Evolutionary conservation across 35 echinoderm and acorn worm genomes (phyloP).

Genomic region (Stichopus chloronotus): DNA sequence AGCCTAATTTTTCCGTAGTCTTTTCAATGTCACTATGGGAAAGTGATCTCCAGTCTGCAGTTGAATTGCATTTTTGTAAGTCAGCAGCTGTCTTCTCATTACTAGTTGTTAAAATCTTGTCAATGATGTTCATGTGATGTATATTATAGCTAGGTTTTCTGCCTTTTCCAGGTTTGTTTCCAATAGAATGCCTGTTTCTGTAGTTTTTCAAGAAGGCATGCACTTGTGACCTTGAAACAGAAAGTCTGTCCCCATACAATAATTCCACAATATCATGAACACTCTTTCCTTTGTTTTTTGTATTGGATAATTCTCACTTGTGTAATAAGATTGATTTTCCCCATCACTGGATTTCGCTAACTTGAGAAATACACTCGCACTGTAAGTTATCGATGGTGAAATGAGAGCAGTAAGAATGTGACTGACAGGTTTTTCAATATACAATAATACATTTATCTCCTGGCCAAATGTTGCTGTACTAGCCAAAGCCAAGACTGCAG

Average conservation of each 20-base stretch:
- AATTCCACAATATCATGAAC: neutral
- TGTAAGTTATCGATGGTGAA: too few species aligned
- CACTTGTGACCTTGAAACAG: neutral
- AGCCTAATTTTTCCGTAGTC: neutral
- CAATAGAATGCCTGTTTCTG: neutral
- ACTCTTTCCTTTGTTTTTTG: neutral
- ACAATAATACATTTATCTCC: too few species aligned
- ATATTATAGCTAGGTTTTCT: neutral
- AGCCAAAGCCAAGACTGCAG: too few species aligned
- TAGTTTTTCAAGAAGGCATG: neutral
- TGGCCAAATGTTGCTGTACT: too few species aligned
- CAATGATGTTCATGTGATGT: conserved; percentile 34
- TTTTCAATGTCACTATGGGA: neutral
- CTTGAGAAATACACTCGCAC: too few species aligned
- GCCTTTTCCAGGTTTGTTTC: neutral
- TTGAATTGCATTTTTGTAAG: neutral
- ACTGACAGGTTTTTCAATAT: too few species aligned
- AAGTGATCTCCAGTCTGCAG: neutral
- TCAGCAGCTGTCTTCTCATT: neutral
- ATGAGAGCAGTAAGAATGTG: too few species aligned
- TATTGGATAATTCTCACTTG: neutral
- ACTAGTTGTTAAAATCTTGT: neutral
- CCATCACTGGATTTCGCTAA: neutral
- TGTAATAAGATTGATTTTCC: neutral
- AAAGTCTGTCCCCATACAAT: neutral